phyloP scores from a whole-genome alignment of 1,140 invertebrate genomes.

The Drosophila kurseongensis region DNA sequence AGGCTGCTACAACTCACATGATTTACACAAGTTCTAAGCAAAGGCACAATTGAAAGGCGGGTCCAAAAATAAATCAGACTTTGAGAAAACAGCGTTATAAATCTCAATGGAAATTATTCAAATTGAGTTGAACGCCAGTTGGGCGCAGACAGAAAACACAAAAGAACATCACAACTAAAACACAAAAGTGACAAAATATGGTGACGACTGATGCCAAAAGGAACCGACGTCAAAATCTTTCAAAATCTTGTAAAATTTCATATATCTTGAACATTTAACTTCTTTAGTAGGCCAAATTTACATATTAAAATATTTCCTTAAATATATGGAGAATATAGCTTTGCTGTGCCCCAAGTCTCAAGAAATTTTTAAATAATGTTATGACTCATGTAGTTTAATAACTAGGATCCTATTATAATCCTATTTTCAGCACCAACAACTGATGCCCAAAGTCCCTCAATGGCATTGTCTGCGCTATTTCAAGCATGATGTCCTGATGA shows the following conservation, averaged over 20 bases:
- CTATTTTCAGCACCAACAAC: conserved; percentile 66
- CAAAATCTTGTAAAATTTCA: conserved; percentile 8
- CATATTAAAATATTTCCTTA: neutral
- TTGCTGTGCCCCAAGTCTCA: no score
- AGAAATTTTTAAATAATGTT: no score
- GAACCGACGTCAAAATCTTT: neutral
- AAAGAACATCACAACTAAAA: conserved; percentile 26
- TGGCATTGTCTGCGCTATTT: conserved; percentile 92
- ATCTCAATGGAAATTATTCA: conserved; percentile 77
- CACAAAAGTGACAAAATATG: conserved; percentile 26
- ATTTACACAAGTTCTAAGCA: conserved; percentile 14
- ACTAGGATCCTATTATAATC: neutral
- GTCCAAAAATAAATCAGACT: conserved; percentile 66
- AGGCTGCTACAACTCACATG: conserved; percentile 17
- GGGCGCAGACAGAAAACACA: conserved; percentile 18
- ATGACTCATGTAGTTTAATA: no score
- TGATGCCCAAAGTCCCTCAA: conserved; percentile 87
- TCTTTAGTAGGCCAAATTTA: neutral
- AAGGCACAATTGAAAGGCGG: conserved; percentile 58
- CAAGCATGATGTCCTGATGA: conserved; percentile 88
- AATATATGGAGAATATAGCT: no score
- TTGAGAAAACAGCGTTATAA: conserved; percentile 70
- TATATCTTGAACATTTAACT: conserved; percentile 1
- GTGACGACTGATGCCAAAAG: neutral
- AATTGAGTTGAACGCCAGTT: conserved; percentile 42